Evolutionary conservation across 2,888 invertebrate species (phyloP).

Genomic region (Argyra leucocephala): DNA sequence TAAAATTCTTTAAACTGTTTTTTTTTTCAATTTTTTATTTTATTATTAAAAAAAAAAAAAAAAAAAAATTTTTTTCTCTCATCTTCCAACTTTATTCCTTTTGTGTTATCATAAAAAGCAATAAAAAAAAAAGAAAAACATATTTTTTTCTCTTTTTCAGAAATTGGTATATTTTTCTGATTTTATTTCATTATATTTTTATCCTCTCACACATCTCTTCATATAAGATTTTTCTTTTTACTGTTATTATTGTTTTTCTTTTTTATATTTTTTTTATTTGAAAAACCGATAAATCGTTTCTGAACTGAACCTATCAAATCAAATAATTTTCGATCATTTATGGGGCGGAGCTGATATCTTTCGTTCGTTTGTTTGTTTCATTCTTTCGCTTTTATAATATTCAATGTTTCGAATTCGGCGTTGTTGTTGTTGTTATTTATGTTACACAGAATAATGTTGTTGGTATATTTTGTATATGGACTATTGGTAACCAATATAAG

Average conservation of each 20-base stretch:
- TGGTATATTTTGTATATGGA: neutral
- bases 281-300: neutral
- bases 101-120: too few relatives aligned
- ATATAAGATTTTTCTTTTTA: neutral
- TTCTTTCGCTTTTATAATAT: neutral
- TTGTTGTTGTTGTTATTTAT: neutral
- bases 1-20: too few relatives aligned
- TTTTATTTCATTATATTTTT: neutral
- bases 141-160: too few relatives aligned
- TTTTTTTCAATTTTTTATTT: too few relatives aligned
- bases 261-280: neutral
- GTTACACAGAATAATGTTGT: neutral
- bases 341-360: conserved; percentile 3
- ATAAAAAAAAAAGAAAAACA: too few relatives aligned
- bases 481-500: neutral
- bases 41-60: too few relatives aligned
- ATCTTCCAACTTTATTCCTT: too few relatives aligned
- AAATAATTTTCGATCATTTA: conserved; percentile 3
- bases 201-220: neutral
- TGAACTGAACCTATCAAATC: conserved; percentile 6
- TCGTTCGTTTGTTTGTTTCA: neutral
- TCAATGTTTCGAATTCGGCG: neutral
- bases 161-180: too few relatives aligned
- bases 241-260: neutral
- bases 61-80: too few relatives aligned